These are phyloP conservation scores for Chromoteleia sp. DNA, from an alignment of 2,888 invertebrate genomes.

Conservation along the genomic window DNA sequence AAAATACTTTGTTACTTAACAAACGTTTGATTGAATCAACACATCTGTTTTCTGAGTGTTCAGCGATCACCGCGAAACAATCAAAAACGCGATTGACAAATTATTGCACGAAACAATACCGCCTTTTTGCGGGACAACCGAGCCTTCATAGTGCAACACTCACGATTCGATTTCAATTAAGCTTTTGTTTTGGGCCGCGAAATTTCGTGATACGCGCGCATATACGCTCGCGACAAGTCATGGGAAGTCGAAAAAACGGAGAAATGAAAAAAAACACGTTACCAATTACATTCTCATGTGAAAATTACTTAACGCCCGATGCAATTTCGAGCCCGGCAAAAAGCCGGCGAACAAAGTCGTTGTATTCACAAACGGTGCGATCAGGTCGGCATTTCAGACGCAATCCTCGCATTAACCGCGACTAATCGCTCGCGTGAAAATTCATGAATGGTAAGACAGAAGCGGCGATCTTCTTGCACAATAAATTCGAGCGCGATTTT, in stretches of 20 bases:
- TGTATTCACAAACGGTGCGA: conserved; percentile 29
- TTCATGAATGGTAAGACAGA: conserved; percentile 23
- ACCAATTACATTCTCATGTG: neutral
- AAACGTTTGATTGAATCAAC: no score
- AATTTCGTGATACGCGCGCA: conserved; percentile 3
- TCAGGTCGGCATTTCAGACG: conserved; percentile 24
- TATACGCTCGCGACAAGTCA: neutral
- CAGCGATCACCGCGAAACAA: neutral
- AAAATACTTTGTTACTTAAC: no score
- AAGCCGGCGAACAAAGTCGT: conserved; percentile 16
- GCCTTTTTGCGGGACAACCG: conserved; percentile 1
- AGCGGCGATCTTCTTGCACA: conserved; percentile 43
- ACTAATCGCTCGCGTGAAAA: conserved; percentile 60
- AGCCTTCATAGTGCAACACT: conserved; percentile 14
- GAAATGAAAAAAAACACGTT: neutral
- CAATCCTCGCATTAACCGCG: conserved; percentile 47
- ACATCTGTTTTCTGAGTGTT: neutral
- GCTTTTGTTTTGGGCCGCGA: conserved; percentile 10
- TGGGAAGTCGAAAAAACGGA: neutral
- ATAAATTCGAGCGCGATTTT: conserved; percentile 26
- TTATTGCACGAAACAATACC: conserved; percentile 4
- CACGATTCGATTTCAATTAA: conserved; percentile 1
- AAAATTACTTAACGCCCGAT: conserved; percentile 16
- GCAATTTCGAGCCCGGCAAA: conserved; percentile 8
- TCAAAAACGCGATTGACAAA: conserved; percentile 6